Base-by-base conservation (phyloP, 2,888 invertebrate species). In the Cerceris ruficornis region DNA sequence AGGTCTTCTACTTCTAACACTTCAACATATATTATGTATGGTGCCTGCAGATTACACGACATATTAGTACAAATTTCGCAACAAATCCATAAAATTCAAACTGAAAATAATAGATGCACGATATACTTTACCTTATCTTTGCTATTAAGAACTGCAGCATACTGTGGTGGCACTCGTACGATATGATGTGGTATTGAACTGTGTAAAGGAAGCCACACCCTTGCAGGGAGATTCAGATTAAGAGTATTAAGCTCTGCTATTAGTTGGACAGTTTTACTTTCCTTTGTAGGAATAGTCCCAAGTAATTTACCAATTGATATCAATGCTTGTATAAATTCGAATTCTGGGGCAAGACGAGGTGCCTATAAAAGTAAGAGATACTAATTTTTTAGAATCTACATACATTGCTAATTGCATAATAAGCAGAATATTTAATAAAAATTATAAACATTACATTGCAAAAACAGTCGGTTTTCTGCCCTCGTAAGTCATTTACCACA, bases 21-120 rank as follows among this genome's bases (percentile, higher is more conserved):
- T 93, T 99, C 99, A 72, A 99, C 97, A 93, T 99, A 99, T 91
- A 99, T 96, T 90, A 99, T 97, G 93, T 98, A 99, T 0, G 99
- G 99, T 62, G 99, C 98, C 96, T 96, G 86, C 13, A 73, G 50
- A 66, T 46, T 54, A 14, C 65, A 79, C 52, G 82, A 65, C 8
- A 61, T 15, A 11, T 69, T 41, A 42, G 74, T 64, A 11, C 43
- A 7, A 4, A 39, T 55, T 13, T n/a, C 13, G 2, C 42, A 15
- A 8, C 49, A 6, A 15, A 17, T 42, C 2, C 49, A 11, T 9
- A 15, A n/a, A 28, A 42, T 55, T 7, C 9, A 17, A 13, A 7
- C 6, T 2, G 42, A 59, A 14, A 13, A 14, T 46, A 13, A 60
- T 64, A 15, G 9, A 64, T 46, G 52, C 43, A 43, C 6, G 14